Base-by-base conservation (phyloP, 1,140 invertebrate genomes). In the Lucilia cuprina region DNA sequence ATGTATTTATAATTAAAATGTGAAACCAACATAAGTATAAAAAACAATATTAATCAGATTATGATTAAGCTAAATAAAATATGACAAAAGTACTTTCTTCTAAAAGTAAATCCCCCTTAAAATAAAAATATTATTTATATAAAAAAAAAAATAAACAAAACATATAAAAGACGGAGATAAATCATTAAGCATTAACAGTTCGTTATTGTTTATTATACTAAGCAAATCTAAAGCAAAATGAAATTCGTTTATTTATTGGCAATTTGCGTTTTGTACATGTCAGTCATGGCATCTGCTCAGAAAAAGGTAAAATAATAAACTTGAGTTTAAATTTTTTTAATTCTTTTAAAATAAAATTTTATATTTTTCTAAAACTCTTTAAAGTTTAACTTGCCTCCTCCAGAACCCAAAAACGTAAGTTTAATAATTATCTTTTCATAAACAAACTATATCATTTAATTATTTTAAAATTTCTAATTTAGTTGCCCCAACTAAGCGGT, bases 401-500 rank as follows among this genome's bases (percentile, higher is more conserved):
- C 41, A 41, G 41, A 41, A 41, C 41, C 41, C 12, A 55, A 55
- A 55, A 55, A 55, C 2, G 50, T 55, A 55, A 55, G 50, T 17
- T 17, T 12, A 55, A 55, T 55, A n/a, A n/a, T n/a, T n/a, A 4
- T 14, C 17, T 14, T 17, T 12, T 14, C 4, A 10, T 55, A 55
- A 55, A 1, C 4, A 13, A 8, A 35, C 21, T 7, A 34, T 75
- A 75, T 12, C 3, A 0, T 9, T 34, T 34, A 34, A 75, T 14
- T 34, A 77, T 14, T 13, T 77, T 17, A 41, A 41, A 41, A 77
- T 8, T 21, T 17, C 25, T 21, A 19, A 8, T 80, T 13, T 25
- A 80, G 77, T 47, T 49, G 10, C 77, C 77, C 3, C 82, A 83
- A 41, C 5, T 89, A 14, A 84, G 86, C 60, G 87, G 86, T 17